These are phyloP conservation scores for Struthidea cinerea DNA, from an alignment of 2,113 vertebrate genomes.

Conservation along the genomic window DNA sequence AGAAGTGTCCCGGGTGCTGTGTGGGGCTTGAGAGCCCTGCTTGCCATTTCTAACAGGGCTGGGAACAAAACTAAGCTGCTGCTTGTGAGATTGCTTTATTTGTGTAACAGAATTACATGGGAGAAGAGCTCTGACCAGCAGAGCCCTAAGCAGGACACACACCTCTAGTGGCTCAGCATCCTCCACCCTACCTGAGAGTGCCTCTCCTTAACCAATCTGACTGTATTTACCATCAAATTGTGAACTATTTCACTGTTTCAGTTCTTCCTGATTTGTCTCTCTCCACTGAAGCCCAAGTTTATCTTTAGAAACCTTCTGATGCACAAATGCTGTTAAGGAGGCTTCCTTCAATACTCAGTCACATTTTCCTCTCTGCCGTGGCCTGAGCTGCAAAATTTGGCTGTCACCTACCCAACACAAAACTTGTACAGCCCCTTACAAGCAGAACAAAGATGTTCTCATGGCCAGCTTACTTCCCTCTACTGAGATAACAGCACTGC, in stretches of 20 bases:
- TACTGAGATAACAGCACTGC: not conserved
- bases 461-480: not conserved
- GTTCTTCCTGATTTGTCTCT: not conserved
- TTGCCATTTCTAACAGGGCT: not conserved
- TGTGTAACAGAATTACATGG: rapidly evolving
- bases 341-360: not conserved
- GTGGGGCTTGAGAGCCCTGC: not conserved
- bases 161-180: not conserved
- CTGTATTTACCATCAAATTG: not conserved
- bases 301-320: not conserved
- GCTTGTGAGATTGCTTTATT: not conserved
- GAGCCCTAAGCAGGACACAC: not conserved
- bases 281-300: not conserved
- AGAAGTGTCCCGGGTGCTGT: not conserved
- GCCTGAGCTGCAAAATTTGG: not conserved
- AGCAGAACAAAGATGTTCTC: not conserved
- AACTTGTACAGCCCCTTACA: not conserved
- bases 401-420: not conserved
- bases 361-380: not conserved
- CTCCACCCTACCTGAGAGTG: not conserved
- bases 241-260: not conserved
- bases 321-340: not conserved
- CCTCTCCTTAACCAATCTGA: not conserved
- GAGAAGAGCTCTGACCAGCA: not conserved
- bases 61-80: not conserved